Percentiles rank a stretch among this genome's conserved stretches.
phyloP scores from a whole-genome alignment of 2,888 invertebrate genomes.

The Cybosia mesomella region DNA sequence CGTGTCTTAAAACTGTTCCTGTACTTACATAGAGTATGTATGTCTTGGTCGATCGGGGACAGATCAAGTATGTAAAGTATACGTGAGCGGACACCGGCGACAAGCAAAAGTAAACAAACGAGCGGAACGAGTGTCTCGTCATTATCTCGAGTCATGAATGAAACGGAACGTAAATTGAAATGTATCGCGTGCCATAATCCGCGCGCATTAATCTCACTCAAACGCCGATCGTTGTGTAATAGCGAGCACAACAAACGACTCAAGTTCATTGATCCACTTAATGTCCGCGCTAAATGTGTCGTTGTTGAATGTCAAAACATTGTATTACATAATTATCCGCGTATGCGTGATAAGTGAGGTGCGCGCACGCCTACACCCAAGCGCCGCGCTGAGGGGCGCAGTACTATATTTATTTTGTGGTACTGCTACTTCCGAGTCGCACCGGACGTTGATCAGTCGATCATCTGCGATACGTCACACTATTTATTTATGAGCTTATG shows the following conservation, averaged over 20 bases:
- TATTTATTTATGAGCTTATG: conserved; percentile 86
- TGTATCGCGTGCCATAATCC: conserved; percentile 87
- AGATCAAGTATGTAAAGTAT: conserved; percentile 64
- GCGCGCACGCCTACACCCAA: conserved; percentile 63
- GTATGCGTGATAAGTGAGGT: conserved; percentile 68
- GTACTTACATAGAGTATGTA: conserved; percentile 22
- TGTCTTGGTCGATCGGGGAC: conserved; percentile 38
- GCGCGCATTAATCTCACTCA: conserved; percentile 86
- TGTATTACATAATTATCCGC: conserved; percentile 80
- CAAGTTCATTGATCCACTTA: conserved; percentile 87
- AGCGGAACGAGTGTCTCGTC: conserved; percentile 77
- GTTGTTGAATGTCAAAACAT: conserved; percentile 85
- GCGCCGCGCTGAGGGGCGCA: conserved; percentile 41
- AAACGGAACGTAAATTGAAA: conserved; percentile 86
- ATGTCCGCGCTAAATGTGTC: conserved; percentile 85
- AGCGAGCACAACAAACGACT: conserved; percentile 78
- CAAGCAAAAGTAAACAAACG: conserved; percentile 73
- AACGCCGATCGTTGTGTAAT: conserved; percentile 84
- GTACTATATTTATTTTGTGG: too few species aligned
- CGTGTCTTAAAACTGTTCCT: conserved; percentile 17
- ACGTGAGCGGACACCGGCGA: conserved; percentile 55
- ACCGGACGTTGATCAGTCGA: conserved; percentile 37
- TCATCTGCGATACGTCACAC: conserved; percentile 76
- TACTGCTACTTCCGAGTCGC: conserved; percentile 64
- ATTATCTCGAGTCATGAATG: conserved; percentile 85